Conservation (phyloP, 53 echinoderm and acorn worm genomes). For the Arbacia lixula region DNA sequence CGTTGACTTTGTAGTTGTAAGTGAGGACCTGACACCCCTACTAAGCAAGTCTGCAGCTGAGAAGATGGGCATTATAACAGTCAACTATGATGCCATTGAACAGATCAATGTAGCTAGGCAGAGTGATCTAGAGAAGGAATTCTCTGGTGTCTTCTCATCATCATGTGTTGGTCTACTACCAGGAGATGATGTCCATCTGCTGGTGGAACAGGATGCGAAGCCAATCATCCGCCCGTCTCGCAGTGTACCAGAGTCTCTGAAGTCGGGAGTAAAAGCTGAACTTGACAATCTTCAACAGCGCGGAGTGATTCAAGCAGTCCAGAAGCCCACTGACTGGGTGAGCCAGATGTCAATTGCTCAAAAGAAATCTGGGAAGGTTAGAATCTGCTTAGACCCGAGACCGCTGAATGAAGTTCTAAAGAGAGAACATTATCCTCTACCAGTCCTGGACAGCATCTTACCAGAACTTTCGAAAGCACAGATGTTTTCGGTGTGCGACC, state of each 20-base stretch:
- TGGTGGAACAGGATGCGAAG: slow-evolving; percentile 10
- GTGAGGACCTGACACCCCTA: slow-evolving; percentile 61
- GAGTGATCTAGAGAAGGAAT: neutral
- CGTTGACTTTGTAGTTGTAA: slow-evolving; percentile 63
- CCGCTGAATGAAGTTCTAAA: slow-evolving; percentile 62
- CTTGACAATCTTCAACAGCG: slow-evolving; percentile 41
- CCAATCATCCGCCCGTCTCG: slow-evolving; percentile 51
- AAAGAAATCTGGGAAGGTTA: slow-evolving; percentile 66
- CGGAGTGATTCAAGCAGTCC: slow-evolving; percentile 55
- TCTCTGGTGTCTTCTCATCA: slow-evolving; percentile 55
- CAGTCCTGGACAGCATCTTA: slow-evolving; percentile 59
- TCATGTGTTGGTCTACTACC: slow-evolving; percentile 51
- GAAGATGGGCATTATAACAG: slow-evolving; percentile 70
- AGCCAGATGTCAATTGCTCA: slow-evolving; percentile 59
- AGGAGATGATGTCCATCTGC: slow-evolving; percentile 32
- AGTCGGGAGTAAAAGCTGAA: slow-evolving; percentile 61
- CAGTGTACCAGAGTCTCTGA: slow-evolving; percentile 58
- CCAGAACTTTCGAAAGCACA: slow-evolving; percentile 52
- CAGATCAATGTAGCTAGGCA: slow-evolving; percentile 30
- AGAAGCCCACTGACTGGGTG: slow-evolving; percentile 71
- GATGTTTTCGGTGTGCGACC: slow-evolving; percentile 64
- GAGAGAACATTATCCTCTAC: slow-evolving; percentile 60
- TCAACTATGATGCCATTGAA: slow-evolving; percentile 67
- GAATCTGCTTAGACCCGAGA: slow-evolving; percentile 71
- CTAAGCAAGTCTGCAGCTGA: slow-evolving; percentile 55